Percentiles rank a stretch among this genome's conserved stretches.
phyloP scores from a whole-genome alignment of 2,113 vertebrate species.

The Varanus komodoensis region DNA sequence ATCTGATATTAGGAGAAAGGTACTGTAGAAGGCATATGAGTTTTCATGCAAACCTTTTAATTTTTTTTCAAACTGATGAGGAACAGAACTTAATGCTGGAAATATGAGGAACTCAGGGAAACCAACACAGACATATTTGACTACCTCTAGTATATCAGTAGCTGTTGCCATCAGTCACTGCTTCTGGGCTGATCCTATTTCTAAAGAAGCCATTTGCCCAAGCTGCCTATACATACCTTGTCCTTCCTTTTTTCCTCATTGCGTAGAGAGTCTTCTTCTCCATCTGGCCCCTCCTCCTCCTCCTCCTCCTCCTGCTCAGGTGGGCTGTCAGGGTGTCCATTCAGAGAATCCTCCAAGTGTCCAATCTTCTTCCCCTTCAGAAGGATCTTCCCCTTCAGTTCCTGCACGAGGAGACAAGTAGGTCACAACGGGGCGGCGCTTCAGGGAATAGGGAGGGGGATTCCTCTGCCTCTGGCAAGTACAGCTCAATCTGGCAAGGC shows the following conservation, averaged over 20 bases:
- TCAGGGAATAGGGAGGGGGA: neutral
- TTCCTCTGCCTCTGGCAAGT: neutral
- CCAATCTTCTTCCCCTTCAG: slow-evolving; percentile 92
- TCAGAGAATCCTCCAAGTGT: slow-evolving; percentile 74
- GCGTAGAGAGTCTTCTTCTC: slow-evolving; percentile 60
- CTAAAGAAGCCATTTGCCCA: neutral
- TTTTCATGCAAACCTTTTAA: no score
- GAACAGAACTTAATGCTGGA: no score
- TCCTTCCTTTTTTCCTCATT: slow-evolving; percentile 71
- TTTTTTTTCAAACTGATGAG: no score
- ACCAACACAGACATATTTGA: no score
- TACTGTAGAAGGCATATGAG: no score
- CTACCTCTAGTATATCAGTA: no score
- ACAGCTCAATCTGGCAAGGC: neutral
- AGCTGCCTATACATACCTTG: slow-evolving; percentile 75
- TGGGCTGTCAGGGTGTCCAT: slow-evolving; percentile 75
- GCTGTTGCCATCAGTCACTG: neutral
- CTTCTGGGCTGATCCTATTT: neutral
- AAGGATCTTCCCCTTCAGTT: slow-evolving; percentile 88
- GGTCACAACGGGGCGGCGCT: neutral
- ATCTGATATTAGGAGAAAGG: no score
- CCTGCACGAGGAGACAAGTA: slow-evolving; percentile 68
- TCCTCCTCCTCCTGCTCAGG: slow-evolving; percentile 79
- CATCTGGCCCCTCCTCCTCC: slow-evolving; percentile 36
- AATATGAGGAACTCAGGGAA: no score